These are phyloP conservation scores for Pristionchus maxplancki DNA, from an alignment of 2,888 invertebrate genomes.

Conservation along the genomic window DNA sequence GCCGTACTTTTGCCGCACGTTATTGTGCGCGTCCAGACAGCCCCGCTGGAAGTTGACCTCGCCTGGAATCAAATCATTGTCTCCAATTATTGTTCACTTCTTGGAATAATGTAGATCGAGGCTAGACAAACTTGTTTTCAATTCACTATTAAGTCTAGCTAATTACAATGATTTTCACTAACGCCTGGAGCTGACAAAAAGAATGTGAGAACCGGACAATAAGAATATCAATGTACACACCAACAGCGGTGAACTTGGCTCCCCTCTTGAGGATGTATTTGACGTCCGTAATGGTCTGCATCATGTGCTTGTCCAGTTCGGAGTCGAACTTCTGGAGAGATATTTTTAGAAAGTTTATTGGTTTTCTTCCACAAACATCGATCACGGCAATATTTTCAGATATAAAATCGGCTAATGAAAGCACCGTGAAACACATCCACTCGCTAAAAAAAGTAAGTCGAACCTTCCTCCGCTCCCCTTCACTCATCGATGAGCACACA, in stretches of 20 bases:
- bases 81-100: background rate
- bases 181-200: too few species aligned
- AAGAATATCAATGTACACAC: constrained; percentile 54
- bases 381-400: background rate
- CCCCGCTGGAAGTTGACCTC: constrained; percentile 77
- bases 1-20: constrained; percentile 67
- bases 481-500: constrained; percentile 66
- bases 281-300: constrained; percentile 77
- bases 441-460: background rate
- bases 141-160: too few species aligned
- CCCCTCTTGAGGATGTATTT: constrained; percentile 74
- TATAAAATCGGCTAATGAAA: too few species aligned
- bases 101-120: too few species aligned
- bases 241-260: constrained; percentile 75
- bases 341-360: too few species aligned
- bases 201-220: background rate
- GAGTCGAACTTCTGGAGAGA: constrained; percentile 64
- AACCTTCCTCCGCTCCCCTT: constrained; percentile 60
- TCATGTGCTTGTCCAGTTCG: constrained; percentile 75
- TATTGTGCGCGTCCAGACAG: constrained; percentile 77
- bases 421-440: background rate
- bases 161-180: too few species aligned
- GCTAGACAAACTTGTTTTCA: too few species aligned
- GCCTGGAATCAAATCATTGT: constrained; percentile 60
- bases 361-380: too few species aligned